Conservation (phyloP, 2,888 invertebrate genomes). For the Xestoiulus laeticollis region DNA sequence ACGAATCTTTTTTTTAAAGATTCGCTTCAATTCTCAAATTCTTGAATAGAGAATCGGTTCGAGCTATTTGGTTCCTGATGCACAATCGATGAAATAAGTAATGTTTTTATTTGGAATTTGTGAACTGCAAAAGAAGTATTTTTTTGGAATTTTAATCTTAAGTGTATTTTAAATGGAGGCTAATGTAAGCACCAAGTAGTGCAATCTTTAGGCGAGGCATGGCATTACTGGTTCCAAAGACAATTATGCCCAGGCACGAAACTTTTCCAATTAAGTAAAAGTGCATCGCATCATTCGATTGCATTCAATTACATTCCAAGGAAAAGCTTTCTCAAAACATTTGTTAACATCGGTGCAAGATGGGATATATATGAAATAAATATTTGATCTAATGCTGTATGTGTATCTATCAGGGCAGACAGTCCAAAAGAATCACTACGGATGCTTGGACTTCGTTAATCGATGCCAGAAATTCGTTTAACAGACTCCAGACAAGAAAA, state of each 20-base stretch:
- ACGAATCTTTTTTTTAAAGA: too few species aligned
- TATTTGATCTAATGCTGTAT: not conserved
- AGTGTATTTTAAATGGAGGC: slow-evolving; percentile 32
- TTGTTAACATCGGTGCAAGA: slow-evolving; percentile 18
- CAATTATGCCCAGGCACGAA: slow-evolving; percentile 22
- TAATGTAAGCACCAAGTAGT: not conserved
- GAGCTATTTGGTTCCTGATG: not conserved
- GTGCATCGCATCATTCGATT: slow-evolving; percentile 36
- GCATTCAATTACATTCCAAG: slow-evolving; percentile 25
- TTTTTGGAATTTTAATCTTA: not conserved
- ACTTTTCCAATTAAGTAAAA: slow-evolving; percentile 28
- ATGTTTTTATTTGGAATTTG: too few species aligned
- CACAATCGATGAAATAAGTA: not conserved
- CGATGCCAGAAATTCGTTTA: slow-evolving; percentile 27
- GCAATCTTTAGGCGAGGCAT: not conserved
- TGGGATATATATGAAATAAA: not conserved
- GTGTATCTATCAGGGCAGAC: not conserved
- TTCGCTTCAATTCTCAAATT: not conserved
- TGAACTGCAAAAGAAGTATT: not conserved
- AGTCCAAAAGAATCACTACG: not conserved
- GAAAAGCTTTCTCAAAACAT: slow-evolving; percentile 37
- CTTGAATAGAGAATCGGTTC: not conserved
- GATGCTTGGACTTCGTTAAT: not conserved
- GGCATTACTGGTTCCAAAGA: not conserved
- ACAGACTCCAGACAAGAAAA: not conserved